phyloP scores from a whole-genome alignment of 1,140 invertebrate genomes.

The Meloidogyne floridensis region DNA sequence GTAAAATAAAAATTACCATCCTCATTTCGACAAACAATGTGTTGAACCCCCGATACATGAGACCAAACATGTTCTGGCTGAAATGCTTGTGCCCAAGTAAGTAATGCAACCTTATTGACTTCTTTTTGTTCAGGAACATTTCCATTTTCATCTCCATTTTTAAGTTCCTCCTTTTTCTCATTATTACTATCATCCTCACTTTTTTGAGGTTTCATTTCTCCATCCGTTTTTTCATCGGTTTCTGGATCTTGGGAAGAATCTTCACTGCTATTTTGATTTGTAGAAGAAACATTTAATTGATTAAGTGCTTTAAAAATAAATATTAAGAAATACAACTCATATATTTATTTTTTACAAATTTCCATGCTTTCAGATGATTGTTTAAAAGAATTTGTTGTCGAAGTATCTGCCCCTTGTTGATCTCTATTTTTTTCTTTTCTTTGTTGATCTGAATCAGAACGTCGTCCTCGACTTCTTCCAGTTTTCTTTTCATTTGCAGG shows the following conservation, averaged over 20 bases:
- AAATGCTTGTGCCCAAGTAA: conserved; percentile 45
- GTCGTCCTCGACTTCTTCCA: conserved; percentile 11
- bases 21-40: conserved; percentile 46
- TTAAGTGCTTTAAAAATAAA: background rate
- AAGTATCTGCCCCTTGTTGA: background rate
- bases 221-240: conserved; percentile 6
- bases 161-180: background rate
- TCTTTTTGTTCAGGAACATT: conserved; percentile 22
- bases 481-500: background rate
- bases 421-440: background rate
- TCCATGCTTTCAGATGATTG: conserved; percentile 12
- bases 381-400: background rate
- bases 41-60: conserved; percentile 60
- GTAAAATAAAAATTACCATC: conserved; percentile 37
- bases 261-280: conserved; percentile 16
- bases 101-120: conserved; percentile 27
- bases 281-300: background rate
- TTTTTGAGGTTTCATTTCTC: background rate
- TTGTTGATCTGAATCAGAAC: background rate
- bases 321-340: background rate
- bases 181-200: conserved; percentile 3
- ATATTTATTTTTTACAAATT: background rate
- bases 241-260: conserved; percentile 12
- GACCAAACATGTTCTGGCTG: conserved; percentile 48
- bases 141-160: conserved; percentile 19